A percentile compares a stretch with the other conserved stretches of the same genome.
Conservation (phyloP, 2,113 vertebrate genomes). For the Antechinus flavipes region DNA sequence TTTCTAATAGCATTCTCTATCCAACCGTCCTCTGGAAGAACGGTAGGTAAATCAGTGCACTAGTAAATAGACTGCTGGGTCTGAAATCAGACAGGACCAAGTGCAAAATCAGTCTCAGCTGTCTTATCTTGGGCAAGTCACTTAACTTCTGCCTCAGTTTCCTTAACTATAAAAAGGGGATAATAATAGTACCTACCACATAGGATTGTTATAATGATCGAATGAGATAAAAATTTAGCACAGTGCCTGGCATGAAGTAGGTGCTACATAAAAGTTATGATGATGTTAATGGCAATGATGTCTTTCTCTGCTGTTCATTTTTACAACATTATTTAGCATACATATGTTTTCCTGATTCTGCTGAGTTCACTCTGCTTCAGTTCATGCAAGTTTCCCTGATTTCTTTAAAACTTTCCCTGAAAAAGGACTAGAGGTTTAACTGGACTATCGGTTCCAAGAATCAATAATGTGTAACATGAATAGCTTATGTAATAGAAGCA, state of each 20-base stretch:
- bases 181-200: neutral
- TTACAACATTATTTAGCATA: neutral
- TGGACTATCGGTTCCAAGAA: neutral
- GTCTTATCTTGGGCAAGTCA: neutral
- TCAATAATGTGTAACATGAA: neutral
- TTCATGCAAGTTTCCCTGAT: neutral
- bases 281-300: neutral
- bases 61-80: neutral
- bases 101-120: neutral
- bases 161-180: neutral
- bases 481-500: neutral
- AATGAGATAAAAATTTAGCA: neutral
- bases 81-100: neutral
- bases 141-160: neutral
- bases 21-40: neutral
- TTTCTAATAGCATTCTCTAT: neutral
- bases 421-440: neutral
- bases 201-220: neutral
- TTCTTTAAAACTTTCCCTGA: neutral
- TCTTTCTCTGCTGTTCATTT: neutral
- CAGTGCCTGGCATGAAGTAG: neutral
- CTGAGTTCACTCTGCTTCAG: neutral
- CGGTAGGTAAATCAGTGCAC: neutral
- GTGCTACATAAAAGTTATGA: neutral
- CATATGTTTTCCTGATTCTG: neutral